Evolutionary conservation across 2,797 vertebrate species (phyloP).

Genomic region (Triplophysa bombifrons): DNA sequence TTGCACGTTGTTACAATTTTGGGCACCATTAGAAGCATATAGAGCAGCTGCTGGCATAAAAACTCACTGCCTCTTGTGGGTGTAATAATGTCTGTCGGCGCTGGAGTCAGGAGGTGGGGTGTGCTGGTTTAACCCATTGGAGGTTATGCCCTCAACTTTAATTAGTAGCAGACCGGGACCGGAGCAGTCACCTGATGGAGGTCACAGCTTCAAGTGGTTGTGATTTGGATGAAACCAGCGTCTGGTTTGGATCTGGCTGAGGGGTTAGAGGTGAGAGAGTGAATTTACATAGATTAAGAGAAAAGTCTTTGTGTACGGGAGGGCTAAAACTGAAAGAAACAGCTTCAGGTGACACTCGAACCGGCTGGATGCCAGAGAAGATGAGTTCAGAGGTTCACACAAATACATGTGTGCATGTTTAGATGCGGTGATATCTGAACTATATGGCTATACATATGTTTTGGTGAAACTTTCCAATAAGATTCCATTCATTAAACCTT

Average conservation of each 20-base stretch:
- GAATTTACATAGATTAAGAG: constrained; percentile 53
- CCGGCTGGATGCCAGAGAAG: constrained; percentile 8
- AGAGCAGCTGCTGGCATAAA: constrained; percentile 32
- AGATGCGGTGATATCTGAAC: background rate
- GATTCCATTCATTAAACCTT: too few species aligned
- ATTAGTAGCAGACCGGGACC: constrained; percentile 57
- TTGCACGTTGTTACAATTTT: constrained; percentile 52
- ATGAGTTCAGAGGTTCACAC: constrained; percentile 52
- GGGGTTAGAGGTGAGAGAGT: constrained; percentile 50
- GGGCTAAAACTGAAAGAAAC: constrained; percentile 35
- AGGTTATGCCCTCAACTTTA: constrained; percentile 56
- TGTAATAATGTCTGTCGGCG: constrained; percentile 49
- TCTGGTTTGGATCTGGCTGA: constrained; percentile 60
- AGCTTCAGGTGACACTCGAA: constrained; percentile 42
- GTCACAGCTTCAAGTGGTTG: constrained; percentile 54
- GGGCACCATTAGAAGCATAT: constrained; percentile 54
- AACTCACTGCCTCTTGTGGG: constrained; percentile 19
- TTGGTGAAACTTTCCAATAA: too few species aligned
- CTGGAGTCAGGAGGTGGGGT: constrained; percentile 56
- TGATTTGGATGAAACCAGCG: constrained; percentile 48
- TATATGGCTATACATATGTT: background rate
- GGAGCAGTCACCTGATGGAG: constrained; percentile 54
- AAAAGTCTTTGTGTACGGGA: constrained; percentile 50
- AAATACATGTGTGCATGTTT: constrained; percentile 3
- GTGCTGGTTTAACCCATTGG: constrained; percentile 63